phyloP scores from a whole-genome alignment of 1,140 invertebrate genomes.

The Limonius californicus region DNA sequence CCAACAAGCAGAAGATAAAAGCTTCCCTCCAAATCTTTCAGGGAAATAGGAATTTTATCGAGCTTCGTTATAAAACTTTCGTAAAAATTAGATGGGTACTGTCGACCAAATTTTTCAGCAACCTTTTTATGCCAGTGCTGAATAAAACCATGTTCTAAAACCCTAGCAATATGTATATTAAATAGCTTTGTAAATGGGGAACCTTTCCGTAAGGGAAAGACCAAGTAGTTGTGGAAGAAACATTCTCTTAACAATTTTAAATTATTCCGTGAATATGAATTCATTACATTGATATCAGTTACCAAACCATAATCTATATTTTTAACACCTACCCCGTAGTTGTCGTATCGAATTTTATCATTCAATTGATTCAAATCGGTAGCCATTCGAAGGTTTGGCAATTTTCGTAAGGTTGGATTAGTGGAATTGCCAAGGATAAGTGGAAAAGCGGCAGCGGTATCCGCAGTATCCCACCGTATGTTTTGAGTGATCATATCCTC shows the following conservation, averaged over 20 bases:
- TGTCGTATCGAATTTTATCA: not conserved
- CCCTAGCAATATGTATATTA: not conserved
- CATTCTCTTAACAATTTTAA: not conserved
- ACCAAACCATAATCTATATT: not conserved
- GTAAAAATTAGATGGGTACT: no score
- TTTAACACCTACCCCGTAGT: not conserved
- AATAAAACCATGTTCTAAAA: not conserved
- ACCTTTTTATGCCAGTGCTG: not conserved
- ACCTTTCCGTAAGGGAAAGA: not conserved
- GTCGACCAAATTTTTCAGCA: no score
- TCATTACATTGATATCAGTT: not conserved
- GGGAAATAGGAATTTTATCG: no score
- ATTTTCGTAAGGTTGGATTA: not conserved
- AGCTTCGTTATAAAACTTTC: no score
- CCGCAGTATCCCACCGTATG: not conserved
- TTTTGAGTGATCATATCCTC: not conserved
- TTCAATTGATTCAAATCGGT: not conserved
- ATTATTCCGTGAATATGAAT: not conserved
- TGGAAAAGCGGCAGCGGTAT: no score
- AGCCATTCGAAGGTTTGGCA: not conserved
- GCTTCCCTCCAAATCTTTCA: no score
- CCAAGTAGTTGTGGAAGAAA: not conserved
- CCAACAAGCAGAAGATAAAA: no score
- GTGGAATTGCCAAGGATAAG: not conserved
- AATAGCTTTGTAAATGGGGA: not conserved